Base-by-base conservation (phyloP, 2,113 vertebrate species). In the Zonotrichia leucophrys region DNA sequence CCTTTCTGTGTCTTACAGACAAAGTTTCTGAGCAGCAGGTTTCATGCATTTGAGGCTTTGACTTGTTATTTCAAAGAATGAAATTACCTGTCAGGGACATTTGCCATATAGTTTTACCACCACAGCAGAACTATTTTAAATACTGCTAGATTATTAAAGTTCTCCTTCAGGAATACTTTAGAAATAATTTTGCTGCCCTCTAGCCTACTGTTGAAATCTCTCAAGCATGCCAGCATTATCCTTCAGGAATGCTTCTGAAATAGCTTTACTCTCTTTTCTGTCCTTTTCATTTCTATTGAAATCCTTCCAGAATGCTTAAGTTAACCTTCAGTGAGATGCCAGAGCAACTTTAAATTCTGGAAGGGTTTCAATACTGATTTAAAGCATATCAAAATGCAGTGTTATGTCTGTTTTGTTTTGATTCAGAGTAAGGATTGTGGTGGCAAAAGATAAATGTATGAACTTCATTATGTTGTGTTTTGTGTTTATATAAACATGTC, bases 181-280 rank as follows among this genome's bases (percentile, higher is more conserved):
- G 97, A 92, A 97, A 96, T 97, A 93, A 96, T 97, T 97, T 89
- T 97, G 96, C 96, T 96, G 97, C 97, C 96, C 96, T 98, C 96
- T 95, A 97, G 96, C 96, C 41, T 64, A 86, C 94, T 75, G 83
- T 44, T 79, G 95, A 96, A 97, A 93, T 92, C 93, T 96, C 90
- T 89, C 84, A n/a, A 88, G 94, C 95, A 90, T 8, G 55, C 94
- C 58, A 89, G 94, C 75, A 83, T 89, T 97, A 90, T 94, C 93
- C 95, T 98, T 93, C 95, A 97, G 92, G 95, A 95, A 96, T 31
- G 76, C 76, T 93, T 97, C 96, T 95, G 96, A 97, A 98, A 97
- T 80, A 96, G 94, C 95, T 96, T 92, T 52, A 87, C 85, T 95
- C 82, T 86, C 95, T 98, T 94, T 93, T 94, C 78, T 53, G 59